Percentiles rank a stretch among this genome's conserved stretches.
These are phyloP conservation scores for Lindbergichthys nudifrons DNA, from an alignment of 2,797 vertebrate species.

Conservation along the genomic window DNA sequence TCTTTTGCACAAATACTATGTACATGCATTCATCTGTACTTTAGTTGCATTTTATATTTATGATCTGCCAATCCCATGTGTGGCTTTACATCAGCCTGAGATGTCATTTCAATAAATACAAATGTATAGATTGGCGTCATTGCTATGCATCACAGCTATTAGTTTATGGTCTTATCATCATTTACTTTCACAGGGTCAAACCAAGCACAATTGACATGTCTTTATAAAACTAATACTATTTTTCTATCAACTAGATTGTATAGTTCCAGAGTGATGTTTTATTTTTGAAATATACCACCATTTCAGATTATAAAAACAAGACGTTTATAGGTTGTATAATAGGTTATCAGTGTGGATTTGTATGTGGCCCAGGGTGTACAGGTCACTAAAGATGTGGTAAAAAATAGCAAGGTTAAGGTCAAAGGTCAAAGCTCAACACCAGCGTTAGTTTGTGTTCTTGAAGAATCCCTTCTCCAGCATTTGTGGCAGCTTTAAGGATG, in stretches of 20 bases:
- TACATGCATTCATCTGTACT: background rate
- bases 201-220: background rate
- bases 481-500: constrained; percentile 5
- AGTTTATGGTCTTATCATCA: background rate
- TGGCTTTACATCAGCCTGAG: background rate
- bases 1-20: constrained; percentile 20
- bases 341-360: background rate
- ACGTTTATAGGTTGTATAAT: background rate
- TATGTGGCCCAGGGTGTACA: background rate
- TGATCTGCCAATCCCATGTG: background rate
- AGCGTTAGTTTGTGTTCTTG: constrained; percentile 4
- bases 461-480: constrained; percentile 14
- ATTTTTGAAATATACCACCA: background rate
- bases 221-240: background rate
- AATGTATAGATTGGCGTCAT: background rate
- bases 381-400: constrained; percentile 6
- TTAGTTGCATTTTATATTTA: background rate
- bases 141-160: background rate
- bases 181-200: background rate
- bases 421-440: constrained; percentile 1
- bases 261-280: background rate
- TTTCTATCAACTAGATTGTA: background rate
- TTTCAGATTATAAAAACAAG: background rate
- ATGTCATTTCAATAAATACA: background rate
- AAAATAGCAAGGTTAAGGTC: constrained; percentile 26